phyloP scores from a whole-genome alignment of 2,113 vertebrate species.

The human (Homo sapiens) region GRCh38 chr4:182108501-182109000 shows the following conservation, averaged over 20 bases:
- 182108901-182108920: neutral
- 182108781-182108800: neutral
- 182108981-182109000: neutral
- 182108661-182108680: neutral
- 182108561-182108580: neutral
- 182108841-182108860: neutral
- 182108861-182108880: neutral
- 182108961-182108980: neutral
- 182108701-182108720: neutral
- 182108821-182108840: neutral
- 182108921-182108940: neutral
- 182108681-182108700: neutral
- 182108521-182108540: neutral
- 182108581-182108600: neutral
- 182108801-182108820: neutral
- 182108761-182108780: neutral
- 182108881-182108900: neutral
- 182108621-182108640: neutral
- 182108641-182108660: neutral
- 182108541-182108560: neutral
- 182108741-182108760: neutral
- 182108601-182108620: neutral
- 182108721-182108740: neutral
- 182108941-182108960: neutral
- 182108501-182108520: neutral